phyloP scores from a whole-genome alignment of 2,113 vertebrate species.

The Ochotona curzoniae region DNA sequence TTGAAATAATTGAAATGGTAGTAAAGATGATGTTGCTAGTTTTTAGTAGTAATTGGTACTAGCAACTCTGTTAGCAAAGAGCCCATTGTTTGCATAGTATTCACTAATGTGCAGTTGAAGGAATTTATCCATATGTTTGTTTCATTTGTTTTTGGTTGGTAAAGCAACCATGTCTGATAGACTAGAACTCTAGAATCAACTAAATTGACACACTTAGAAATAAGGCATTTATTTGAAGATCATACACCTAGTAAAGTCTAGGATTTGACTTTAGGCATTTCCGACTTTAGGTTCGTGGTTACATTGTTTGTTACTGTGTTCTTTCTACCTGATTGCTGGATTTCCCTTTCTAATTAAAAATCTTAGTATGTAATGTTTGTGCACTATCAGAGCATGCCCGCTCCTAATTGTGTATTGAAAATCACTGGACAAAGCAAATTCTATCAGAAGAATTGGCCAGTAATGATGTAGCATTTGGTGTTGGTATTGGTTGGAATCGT shows the following conservation, averaged over 20 bases:
- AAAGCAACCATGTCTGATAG: background rate
- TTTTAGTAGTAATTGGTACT: background rate
- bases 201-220: background rate
- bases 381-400: background rate
- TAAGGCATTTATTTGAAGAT: background rate
- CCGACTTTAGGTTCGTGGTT: background rate
- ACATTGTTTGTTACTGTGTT: background rate
- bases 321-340: background rate
- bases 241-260: background rate
- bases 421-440: background rate
- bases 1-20: background rate
- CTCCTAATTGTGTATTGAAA: background rate
- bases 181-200: background rate
- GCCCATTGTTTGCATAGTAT: background rate
- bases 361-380: background rate
- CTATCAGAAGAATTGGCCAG: background rate
- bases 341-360: slow-evolving; percentile 11
- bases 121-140: background rate
- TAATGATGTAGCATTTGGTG: background rate
- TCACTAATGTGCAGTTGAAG: background rate
- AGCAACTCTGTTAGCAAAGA: background rate
- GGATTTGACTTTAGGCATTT: background rate
- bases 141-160: slow-evolving; percentile 45
- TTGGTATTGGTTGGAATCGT: background rate
- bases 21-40: background rate